Evolutionary conservation across 2,888 invertebrate species (phyloP).

Genomic region (Hydraecia micacea): DNA sequence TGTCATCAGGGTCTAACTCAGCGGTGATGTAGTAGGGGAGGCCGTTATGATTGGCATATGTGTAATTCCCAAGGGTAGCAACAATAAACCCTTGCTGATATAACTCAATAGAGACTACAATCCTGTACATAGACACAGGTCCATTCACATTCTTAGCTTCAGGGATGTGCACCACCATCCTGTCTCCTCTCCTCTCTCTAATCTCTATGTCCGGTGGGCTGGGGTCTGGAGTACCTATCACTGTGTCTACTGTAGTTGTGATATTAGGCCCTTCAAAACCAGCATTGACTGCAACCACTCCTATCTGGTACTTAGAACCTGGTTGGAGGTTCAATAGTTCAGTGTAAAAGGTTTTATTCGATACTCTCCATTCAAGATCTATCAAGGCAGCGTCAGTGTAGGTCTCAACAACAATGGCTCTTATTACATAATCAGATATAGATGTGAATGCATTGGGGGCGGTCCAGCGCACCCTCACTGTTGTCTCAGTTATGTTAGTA

Average conservation of each 20-base stretch:
- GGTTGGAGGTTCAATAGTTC: conserved; percentile 92
- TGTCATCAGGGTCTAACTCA: conserved; percentile 92
- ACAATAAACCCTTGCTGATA: conserved; percentile 91
- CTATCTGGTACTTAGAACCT: conserved; percentile 94
- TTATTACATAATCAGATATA: conserved; percentile 90
- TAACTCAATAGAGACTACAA: conserved; percentile 93
- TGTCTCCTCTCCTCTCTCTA: conserved; percentile 90
- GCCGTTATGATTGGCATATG: conserved; percentile 92
- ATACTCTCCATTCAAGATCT: conserved; percentile 90
- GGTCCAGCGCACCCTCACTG: conserved; percentile 91
- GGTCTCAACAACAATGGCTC: conserved; percentile 89
- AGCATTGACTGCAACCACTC: conserved; percentile 92
- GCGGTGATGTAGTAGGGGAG: conserved; percentile 95
- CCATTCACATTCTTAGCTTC: conserved; percentile 94
- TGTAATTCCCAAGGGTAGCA: conserved; percentile 91
- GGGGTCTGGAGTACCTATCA: conserved; percentile 93
- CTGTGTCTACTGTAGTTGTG: conserved; percentile 91
- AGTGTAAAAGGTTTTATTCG: conserved; percentile 90
- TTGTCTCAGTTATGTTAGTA: conserved; percentile 91
- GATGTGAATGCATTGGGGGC: conserved; percentile 88
- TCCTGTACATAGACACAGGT: conserved; percentile 93
- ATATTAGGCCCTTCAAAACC: conserved; percentile 91
- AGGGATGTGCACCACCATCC: conserved; percentile 92
- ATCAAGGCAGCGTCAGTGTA: conserved; percentile 88
- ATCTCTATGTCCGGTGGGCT: conserved; percentile 93